phyloP scores from a whole-genome alignment of 2,888 invertebrate species.

The Junonia oenone region DNA sequence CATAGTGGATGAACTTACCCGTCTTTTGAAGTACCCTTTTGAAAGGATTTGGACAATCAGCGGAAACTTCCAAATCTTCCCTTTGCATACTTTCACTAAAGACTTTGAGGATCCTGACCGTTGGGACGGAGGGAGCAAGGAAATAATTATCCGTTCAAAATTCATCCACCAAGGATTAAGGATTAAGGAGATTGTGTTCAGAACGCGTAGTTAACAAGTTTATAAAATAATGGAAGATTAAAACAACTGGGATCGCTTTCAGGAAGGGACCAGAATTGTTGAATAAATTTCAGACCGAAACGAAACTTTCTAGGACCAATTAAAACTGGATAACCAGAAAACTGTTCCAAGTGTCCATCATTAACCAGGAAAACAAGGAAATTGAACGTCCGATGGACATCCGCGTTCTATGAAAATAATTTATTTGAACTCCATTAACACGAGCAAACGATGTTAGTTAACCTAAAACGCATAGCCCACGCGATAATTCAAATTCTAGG shows the following conservation, averaged over 20 bases:
- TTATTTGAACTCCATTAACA: slow-evolving; percentile 43
- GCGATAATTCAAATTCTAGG: slow-evolving; percentile 64
- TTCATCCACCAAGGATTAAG: slow-evolving; percentile 13
- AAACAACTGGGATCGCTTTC: background rate
- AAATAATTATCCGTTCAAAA: slow-evolving; percentile 15
- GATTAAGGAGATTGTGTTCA: slow-evolving; percentile 10
- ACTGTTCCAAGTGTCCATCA: slow-evolving; percentile 4
- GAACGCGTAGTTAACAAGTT: slow-evolving; percentile 4
- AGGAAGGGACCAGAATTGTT: background rate
- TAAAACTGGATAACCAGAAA: background rate
- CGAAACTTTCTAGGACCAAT: background rate
- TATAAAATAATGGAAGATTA: slow-evolving; percentile 10
- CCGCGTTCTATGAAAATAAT: slow-evolving; percentile 28
- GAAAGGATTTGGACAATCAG: slow-evolving; percentile 3
- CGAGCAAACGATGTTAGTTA: slow-evolving; percentile 40
- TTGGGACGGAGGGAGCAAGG: slow-evolving; percentile 7
- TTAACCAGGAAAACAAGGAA: slow-evolving; percentile 18
- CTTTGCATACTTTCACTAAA: background rate
- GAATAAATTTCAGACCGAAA: background rate
- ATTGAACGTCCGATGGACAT: slow-evolving; percentile 8
- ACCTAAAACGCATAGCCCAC: slow-evolving; percentile 38
- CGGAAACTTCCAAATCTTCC: slow-evolving; percentile 2
- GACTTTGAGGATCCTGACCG: background rate
- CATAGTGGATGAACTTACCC: slow-evolving; percentile 5
- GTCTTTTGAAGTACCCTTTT: slow-evolving; percentile 1